phyloP scores from a whole-genome alignment of 2,113 vertebrate genomes.

The Excalfactoria chinensis region DNA sequence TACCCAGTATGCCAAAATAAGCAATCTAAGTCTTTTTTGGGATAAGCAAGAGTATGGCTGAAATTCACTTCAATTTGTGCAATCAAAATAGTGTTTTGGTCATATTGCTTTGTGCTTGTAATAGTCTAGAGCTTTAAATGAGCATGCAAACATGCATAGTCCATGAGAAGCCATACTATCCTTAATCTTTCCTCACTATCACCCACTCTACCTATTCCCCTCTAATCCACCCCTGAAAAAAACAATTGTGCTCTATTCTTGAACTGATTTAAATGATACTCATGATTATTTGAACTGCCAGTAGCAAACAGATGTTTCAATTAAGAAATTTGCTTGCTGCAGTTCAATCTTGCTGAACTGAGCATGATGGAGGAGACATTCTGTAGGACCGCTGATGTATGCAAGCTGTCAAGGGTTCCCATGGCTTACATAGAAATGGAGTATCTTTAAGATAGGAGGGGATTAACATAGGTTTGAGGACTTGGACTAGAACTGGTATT shows the following conservation, averaged over 20 bases:
- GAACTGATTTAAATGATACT: background rate
- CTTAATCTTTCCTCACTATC: background rate
- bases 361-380: background rate
- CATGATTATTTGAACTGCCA: background rate
- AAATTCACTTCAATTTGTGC: background rate
- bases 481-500: background rate
- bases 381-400: background rate
- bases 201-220: too few relatives aligned
- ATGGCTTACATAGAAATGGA: background rate
- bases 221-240: background rate
- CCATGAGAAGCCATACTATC: background rate
- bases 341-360: background rate
- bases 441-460: background rate
- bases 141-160: background rate
- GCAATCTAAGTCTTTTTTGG: background rate
- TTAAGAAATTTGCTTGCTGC: background rate
- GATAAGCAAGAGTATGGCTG: background rate
- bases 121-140: background rate
- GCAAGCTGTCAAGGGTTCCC: background rate
- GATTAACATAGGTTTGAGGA: background rate
- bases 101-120: background rate
- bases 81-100: background rate
- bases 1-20: background rate
- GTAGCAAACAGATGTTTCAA: background rate
- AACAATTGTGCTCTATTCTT: background rate